phyloP scores from a whole-genome alignment of 1,140 invertebrate genomes.

The Drosophila sucinea region DNA sequence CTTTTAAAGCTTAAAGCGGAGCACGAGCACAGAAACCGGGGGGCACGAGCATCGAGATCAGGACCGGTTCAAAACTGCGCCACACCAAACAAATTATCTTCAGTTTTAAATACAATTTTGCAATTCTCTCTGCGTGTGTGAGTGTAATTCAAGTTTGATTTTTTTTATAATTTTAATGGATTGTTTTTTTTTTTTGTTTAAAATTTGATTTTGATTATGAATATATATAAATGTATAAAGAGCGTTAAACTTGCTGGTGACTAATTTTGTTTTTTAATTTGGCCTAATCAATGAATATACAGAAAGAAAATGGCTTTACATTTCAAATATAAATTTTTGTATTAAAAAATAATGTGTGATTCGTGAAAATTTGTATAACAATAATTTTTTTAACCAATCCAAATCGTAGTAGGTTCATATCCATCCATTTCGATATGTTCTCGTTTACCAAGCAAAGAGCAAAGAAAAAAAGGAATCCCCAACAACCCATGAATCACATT shows the following conservation, averaged over 20 bases:
- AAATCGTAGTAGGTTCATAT: background rate
- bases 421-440: background rate
- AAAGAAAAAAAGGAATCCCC: conserved; percentile 37
- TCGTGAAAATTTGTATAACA: too few relatives aligned
- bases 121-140: background rate
- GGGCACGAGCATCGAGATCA: conserved; percentile 32
- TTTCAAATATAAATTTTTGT: too few relatives aligned
- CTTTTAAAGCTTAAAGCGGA: conserved; percentile 64
- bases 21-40: conserved; percentile 9
- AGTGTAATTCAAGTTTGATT: background rate
- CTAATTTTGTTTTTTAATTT: background rate
- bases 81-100: background rate
- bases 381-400: background rate
- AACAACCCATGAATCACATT: conserved; percentile 27
- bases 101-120: background rate
- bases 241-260: conserved; percentile 3
- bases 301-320: too few relatives aligned
- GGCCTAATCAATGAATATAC: too few relatives aligned
- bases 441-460: conserved; percentile 12
- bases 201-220: background rate
- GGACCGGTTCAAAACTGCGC: conserved; percentile 64
- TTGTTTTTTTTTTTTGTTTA: background rate
- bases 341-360: too few relatives aligned
- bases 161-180: conserved; percentile 3
- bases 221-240: background rate